These are phyloP conservation scores for Anagyrus pseudococci DNA, from an alignment of 2,888 invertebrate species.

Conservation along the genomic window DNA sequence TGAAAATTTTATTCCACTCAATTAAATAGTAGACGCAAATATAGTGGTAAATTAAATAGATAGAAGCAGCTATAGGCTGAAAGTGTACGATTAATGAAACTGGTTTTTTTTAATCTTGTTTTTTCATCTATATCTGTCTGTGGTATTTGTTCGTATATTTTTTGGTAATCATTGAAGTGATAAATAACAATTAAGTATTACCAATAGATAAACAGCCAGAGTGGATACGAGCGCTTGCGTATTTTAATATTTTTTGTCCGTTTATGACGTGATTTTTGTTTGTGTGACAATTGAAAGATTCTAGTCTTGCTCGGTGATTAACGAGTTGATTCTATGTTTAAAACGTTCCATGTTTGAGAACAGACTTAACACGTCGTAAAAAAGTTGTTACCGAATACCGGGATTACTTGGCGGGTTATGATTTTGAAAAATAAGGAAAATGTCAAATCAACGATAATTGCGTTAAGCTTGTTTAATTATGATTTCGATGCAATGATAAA, in stretches of 20 bases:
- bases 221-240: constrained; percentile 15
- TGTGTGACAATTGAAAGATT: constrained; percentile 34
- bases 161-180: constrained; percentile 37
- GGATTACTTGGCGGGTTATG: neutral
- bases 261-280: neutral
- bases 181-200: constrained; percentile 37
- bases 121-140: constrained; percentile 16
- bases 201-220: constrained; percentile 22
- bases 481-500: constrained; percentile 29
- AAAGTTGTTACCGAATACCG: neutral
- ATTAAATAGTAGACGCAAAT: constrained; percentile 23
- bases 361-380: constrained; percentile 2
- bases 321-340: constrained; percentile 25
- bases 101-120: constrained; percentile 4
- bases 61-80: constrained; percentile 23
- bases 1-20: constrained; percentile 25
- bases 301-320: constrained; percentile 35
- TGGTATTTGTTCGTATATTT: neutral
- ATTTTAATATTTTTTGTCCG: constrained; percentile 14
- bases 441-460: constrained; percentile 11
- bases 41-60: constrained; percentile 11
- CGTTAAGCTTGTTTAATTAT: constrained; percentile 33
- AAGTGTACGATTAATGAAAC: too few relatives aligned
- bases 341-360: constrained; percentile 21
- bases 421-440: constrained; percentile 8